Conservation (phyloP, 2,113 vertebrate genomes). For the Delphinapterus leucas region DNA sequence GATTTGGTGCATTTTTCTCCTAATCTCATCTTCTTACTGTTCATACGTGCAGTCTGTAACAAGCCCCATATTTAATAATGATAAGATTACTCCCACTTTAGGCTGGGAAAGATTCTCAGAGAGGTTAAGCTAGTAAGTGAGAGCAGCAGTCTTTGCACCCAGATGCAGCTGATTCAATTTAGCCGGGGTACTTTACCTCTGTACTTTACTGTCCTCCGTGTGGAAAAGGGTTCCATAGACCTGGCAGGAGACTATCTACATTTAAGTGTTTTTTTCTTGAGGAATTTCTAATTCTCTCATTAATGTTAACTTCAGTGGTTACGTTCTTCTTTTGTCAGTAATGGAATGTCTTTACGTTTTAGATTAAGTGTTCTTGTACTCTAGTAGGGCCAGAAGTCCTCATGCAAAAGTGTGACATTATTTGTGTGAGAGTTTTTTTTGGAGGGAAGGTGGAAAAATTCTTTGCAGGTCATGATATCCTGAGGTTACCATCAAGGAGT, state of each 20-base stretch:
- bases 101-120: background rate
- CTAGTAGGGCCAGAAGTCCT: background rate
- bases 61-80: background rate
- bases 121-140: background rate
- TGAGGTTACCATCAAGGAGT: background rate
- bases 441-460: background rate
- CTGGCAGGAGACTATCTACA: background rate
- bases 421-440: background rate
- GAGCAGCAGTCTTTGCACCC: background rate
- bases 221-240: background rate
- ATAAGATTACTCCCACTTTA: background rate
- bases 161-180: background rate
- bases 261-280: background rate
- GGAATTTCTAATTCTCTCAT: background rate
- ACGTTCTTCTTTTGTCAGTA: constrained; percentile 4
- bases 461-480: background rate
- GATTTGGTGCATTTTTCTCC: background rate
- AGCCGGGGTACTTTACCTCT: background rate
- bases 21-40: background rate
- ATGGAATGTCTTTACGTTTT: background rate
- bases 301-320: background rate
- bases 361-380: background rate
- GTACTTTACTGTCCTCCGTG: background rate
- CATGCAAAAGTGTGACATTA: background rate
- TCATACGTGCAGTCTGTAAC: background rate